A percentile compares a stretch with the other conserved stretches of the same genome.
Conservation (phyloP, 1,140 invertebrate genomes). For the Rhopalosiphum padi region DNA sequence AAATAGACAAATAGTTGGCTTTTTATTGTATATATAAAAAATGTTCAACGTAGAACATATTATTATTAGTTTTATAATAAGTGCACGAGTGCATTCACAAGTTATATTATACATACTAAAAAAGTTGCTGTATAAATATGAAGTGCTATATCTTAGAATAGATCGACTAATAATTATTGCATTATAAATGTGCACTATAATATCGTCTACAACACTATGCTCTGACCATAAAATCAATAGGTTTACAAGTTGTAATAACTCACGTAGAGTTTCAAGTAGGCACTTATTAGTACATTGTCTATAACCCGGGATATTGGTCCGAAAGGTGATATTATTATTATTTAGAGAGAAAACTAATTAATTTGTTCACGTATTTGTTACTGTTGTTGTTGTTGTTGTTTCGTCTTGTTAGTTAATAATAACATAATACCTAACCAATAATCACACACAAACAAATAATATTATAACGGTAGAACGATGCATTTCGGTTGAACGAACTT, state of each 20-base stretch:
- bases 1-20: background rate
- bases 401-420: background rate
- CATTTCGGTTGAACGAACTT: slow-evolving; percentile 48
- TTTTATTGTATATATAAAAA: background rate
- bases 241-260: background rate
- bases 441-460: background rate
- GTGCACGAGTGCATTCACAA: background rate
- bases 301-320: background rate
- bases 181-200: background rate
- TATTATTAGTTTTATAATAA: background rate
- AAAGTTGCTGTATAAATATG: background rate
- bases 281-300: background rate
- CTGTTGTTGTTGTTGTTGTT: too few species aligned
- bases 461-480: slow-evolving; percentile 19
- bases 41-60: background rate
- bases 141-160: background rate
- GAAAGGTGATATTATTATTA: background rate
- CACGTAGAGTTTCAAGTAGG: too few species aligned
- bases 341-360: slow-evolving; percentile 12
- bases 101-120: background rate
- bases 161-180: background rate
- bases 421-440: background rate
- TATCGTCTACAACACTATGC: background rate
- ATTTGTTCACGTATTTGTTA: background rate
- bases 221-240: background rate